Base-by-base conservation (phyloP, 2,888 invertebrate species). In the Synanthedon vespiformis region DNA sequence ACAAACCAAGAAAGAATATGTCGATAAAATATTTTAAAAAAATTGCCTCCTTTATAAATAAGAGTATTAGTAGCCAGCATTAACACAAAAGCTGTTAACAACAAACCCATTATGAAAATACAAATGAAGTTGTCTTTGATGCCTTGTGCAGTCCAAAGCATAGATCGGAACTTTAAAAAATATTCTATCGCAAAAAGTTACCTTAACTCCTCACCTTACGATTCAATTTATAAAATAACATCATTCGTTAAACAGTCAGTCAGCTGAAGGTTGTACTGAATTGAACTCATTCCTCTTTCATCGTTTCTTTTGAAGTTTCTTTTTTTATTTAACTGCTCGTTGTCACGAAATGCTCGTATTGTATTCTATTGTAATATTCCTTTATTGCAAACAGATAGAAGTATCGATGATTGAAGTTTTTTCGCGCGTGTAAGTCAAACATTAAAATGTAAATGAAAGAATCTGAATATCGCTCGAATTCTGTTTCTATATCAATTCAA, bases 341-440 rank as follows among this genome's bases (percentile, higher is more conserved):
- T 64, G 67, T 62, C 72, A 68, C 65, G 68, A 49, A 60, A 65
- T 59, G 59, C 58, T 57, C 65, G 68, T 48, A 60, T 64, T 59
- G 59, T 58, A 57, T n/a, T 44, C 63, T 67, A 62, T 54, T 54
- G 62, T 66, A 67, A 67, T 66, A 63, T 63, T 59, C 59, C 63
- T 64, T 68, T 68, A 65, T 70, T 61, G 58, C 67, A 58, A 61
- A 62, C 53, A 62, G 56, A 55, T 56, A 49, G 13, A 44, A 44
- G 44, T 14, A 44, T 44, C 8, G 44, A 44, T 14, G 44, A 44
- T 44, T 13, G 13, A 44, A 44, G 44, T 13, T 13, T 44, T 44
- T 44, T n/a, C 14, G 44, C 14, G 14, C 13, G 14, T 44, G 13
- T 13, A 44, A 44, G 44, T 44, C 44, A 14, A 44, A 44, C 13